Evolutionary conservation across 2,797 vertebrate genomes (phyloP).

Genomic region (Coracias cyanogaster): DNA sequence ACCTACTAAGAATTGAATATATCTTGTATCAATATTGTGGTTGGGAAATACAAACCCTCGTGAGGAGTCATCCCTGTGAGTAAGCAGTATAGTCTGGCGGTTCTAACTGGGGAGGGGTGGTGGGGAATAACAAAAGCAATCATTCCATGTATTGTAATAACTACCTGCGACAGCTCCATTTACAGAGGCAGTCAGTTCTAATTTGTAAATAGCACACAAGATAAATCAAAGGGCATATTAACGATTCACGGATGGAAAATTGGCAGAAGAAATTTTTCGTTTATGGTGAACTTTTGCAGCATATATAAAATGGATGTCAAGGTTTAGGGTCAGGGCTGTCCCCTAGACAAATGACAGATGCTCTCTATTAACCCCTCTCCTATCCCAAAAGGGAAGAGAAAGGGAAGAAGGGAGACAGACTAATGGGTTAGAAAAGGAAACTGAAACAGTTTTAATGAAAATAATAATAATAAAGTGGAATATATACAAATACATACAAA

Average conservation of each 20-base stretch:
- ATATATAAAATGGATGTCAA: background rate
- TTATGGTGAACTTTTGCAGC: background rate
- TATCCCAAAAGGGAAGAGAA: no score
- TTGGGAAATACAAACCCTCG: background rate
- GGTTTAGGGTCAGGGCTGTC: no score
- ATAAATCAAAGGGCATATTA: background rate
- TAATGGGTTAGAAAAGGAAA: no score
- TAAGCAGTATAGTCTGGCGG: background rate
- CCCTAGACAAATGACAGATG: no score
- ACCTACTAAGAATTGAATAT: background rate
- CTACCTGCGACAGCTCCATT: background rate
- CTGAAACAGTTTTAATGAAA: no score
- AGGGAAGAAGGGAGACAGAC: no score
- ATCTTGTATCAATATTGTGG: slow-evolving; percentile 17
- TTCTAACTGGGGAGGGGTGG: background rate
- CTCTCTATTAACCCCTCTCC: no score
- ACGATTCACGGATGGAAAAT: background rate
- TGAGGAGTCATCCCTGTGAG: background rate
- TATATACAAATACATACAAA: background rate
- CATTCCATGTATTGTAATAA: background rate
- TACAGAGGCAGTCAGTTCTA: background rate
- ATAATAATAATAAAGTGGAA: no score
- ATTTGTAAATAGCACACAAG: background rate
- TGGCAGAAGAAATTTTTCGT: background rate
- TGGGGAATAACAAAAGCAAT: background rate